These are phyloP conservation scores for Microtus montanus DNA, from an alignment of 2,113 vertebrate genomes.

Conservation along the genomic window DNA sequence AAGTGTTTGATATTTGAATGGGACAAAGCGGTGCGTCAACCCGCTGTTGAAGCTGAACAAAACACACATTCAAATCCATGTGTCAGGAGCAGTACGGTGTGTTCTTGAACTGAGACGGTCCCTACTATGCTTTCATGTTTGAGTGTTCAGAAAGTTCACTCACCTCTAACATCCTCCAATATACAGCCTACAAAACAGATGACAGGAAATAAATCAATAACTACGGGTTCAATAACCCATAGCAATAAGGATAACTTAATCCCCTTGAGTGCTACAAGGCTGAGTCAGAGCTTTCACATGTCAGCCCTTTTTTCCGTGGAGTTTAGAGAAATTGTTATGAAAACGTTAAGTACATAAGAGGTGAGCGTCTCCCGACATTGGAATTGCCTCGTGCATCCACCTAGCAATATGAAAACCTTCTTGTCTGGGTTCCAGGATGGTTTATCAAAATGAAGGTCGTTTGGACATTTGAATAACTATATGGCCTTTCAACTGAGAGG, in stretches of 20 bases:
- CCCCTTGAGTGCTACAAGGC: constrained; percentile 45
- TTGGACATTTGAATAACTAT: not conserved
- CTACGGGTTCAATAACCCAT: constrained; percentile 38
- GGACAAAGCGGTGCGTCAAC: not conserved
- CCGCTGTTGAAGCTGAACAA: not conserved
- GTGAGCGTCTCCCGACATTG: constrained; percentile 46
- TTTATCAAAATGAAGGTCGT: constrained; percentile 43
- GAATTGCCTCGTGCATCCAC: constrained; percentile 20
- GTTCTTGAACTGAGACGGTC: not conserved
- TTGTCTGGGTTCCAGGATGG: not conserved
- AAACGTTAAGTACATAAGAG: constrained; percentile 56
- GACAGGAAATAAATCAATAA: constrained; percentile 66
- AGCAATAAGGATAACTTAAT: constrained; percentile 56
- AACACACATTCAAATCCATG: not conserved
- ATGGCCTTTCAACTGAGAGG: not conserved
- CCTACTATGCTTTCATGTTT: not conserved
- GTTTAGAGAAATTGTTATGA: constrained; percentile 54
- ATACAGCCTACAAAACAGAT: constrained; percentile 42
- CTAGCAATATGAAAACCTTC: constrained; percentile 13
- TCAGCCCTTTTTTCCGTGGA: constrained; percentile 30
- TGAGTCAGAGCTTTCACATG: constrained; percentile 34
- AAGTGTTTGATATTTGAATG: constrained; percentile 13
- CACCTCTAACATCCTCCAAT: not conserved
- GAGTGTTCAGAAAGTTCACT: constrained; percentile 34
- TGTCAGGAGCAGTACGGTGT: not conserved